Evolutionary conservation across 2,113 vertebrate genomes (phyloP).

Genomic region (Oophaga pumilio): DNA sequence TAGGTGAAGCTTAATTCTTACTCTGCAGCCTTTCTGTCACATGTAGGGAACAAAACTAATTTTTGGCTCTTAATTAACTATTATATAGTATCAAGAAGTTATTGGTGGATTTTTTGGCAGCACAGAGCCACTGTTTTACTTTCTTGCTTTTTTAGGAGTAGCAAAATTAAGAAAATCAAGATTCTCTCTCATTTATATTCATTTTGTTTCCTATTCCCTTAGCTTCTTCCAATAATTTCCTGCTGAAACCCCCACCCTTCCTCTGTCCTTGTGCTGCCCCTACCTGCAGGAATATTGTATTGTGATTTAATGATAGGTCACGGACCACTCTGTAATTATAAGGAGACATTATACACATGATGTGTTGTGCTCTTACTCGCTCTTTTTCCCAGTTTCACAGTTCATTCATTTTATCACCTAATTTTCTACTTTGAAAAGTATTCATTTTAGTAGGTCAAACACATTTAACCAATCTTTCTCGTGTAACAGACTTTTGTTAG

Average conservation of each 20-base stretch:
- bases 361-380: slow-evolving; percentile 26
- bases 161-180: background rate
- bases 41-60: background rate
- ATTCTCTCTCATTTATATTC: background rate
- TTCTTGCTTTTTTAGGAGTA: background rate
- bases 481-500: slow-evolving; percentile 44
- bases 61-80: background rate
- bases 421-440: slow-evolving; percentile 47
- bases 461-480: slow-evolving; percentile 39
- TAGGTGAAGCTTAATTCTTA: too few relatives aligned
- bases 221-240: background rate
- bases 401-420: slow-evolving; percentile 47
- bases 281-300: background rate
- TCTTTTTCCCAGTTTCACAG: slow-evolving; percentile 19
- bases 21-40: too few relatives aligned
- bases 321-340: slow-evolving; percentile 30
- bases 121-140: background rate
- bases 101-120: background rate
- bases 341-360: slow-evolving; percentile 36
- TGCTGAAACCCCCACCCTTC: background rate
- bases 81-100: background rate
- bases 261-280: background rate
- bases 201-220: background rate
- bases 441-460: slow-evolving; percentile 47
- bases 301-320: background rate